Evolutionary conservation across 2,888 invertebrate genomes (phyloP).

Genomic region (Chloroclysta siterata): DNA sequence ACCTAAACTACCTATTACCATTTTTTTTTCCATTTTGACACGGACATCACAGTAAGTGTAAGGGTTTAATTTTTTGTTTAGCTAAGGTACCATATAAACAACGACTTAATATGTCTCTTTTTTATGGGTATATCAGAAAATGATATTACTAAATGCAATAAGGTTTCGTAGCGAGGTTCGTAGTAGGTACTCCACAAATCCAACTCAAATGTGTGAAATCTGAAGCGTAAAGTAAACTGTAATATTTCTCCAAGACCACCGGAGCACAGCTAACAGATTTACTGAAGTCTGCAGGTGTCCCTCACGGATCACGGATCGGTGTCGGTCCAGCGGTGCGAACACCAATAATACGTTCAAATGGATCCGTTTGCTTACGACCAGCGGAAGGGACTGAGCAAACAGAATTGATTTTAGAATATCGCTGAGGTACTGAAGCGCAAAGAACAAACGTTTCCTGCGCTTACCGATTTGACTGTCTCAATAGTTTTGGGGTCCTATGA

Average conservation of each 20-base stretch:
- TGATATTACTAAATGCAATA: too few relatives aligned
- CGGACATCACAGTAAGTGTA: too few relatives aligned
- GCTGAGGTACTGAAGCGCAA: conserved; percentile 13
- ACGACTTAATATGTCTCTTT: too few relatives aligned
- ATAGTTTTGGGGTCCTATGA: conserved; percentile 7
- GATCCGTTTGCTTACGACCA: conserved; percentile 43
- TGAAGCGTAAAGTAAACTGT: conserved; percentile 34
- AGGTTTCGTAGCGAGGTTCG: background rate
- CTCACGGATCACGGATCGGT: conserved; percentile 32
- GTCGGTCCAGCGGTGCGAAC: conserved; percentile 21
- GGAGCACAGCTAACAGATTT: conserved; percentile 25
- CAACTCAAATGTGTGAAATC: conserved; percentile 10
- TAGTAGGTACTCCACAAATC: conserved; percentile 8
- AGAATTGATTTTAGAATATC: conserved; percentile 40
- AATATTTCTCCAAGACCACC: conserved; percentile 13
- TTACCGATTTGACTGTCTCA: conserved; percentile 1
- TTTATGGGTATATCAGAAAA: too few relatives aligned
- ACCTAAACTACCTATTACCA: too few relatives aligned
- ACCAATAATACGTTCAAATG: conserved; percentile 37
- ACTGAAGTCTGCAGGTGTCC: conserved; percentile 31
- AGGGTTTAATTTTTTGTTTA: too few relatives aligned
- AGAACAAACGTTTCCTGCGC: conserved; percentile 18
- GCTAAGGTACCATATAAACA: too few relatives aligned
- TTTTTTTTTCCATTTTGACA: too few relatives aligned
- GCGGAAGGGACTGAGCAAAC: conserved; percentile 64